Conservation (phyloP, 1,140 invertebrate species). For the Magallana ariakensis region DNA sequence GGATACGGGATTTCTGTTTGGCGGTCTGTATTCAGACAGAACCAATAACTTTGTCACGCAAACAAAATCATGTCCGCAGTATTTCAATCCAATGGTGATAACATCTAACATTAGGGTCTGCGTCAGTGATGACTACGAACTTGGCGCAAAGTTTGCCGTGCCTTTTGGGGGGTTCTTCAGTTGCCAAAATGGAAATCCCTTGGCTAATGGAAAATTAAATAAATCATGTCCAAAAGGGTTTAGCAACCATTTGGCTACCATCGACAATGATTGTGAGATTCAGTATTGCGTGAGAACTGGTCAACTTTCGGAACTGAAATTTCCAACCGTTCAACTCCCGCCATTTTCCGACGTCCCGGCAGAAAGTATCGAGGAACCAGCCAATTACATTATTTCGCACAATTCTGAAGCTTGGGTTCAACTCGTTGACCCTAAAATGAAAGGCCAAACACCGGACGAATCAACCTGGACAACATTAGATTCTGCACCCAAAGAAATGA, state of each 20-base stretch:
- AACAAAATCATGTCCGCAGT: conserved; percentile 58
- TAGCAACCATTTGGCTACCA: conserved; percentile 66
- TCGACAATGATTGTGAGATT: conserved; percentile 70
- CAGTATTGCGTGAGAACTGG: conserved; percentile 68
- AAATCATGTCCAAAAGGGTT: conserved; percentile 62
- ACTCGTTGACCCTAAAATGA: conserved; percentile 32
- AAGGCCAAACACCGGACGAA: conserved; percentile 20
- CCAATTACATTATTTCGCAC: conserved; percentile 41
- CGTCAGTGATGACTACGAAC: conserved; percentile 68
- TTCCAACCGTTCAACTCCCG: conserved; percentile 63
- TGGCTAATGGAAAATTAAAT: neutral
- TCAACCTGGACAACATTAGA: conserved; percentile 3
- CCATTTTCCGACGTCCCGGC: conserved; percentile 50
- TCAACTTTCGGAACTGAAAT: conserved; percentile 51
- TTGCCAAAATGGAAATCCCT: conserved; percentile 49
- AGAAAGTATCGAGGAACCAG: conserved; percentile 34
- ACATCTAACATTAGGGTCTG: conserved; percentile 57
- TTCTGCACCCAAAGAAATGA: conserved; percentile 23
- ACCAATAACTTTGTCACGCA: conserved; percentile 62
- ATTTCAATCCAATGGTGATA: conserved; percentile 58
- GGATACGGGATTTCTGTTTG: conserved; percentile 63
- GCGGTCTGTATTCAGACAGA: conserved; percentile 60
- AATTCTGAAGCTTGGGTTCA: conserved; percentile 31
- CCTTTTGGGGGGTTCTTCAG: conserved; percentile 70
- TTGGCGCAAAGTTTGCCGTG: conserved; percentile 57